These are phyloP conservation scores for Micronycteris hirsuta DNA, from an alignment of 2,113 vertebrate genomes.

Conservation along the genomic window DNA sequence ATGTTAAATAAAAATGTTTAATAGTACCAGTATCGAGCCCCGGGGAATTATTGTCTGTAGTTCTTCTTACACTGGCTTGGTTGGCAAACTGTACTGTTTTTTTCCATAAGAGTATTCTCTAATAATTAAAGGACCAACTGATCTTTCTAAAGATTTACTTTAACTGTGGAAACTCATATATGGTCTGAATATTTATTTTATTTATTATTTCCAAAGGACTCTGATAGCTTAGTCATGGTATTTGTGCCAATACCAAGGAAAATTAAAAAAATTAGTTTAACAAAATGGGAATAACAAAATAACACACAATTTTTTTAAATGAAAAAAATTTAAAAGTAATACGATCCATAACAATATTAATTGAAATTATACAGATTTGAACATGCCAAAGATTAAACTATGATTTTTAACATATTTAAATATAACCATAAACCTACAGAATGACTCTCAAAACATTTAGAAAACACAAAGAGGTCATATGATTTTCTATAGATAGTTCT, in stretches of 20 bases:
- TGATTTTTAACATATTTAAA: background rate
- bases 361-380: background rate
- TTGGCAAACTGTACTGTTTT: background rate
- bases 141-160: background rate
- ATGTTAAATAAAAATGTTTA: slow-evolving; percentile 26
- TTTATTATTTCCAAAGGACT: background rate
- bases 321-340: background rate
- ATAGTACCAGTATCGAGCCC: background rate
- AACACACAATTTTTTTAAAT: background rate
- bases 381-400: background rate
- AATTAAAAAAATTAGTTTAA: background rate
- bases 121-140: background rate
- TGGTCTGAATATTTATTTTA: background rate
- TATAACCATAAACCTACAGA: background rate
- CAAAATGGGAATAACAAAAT: background rate
- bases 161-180: background rate
- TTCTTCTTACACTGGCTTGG: background rate
- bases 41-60: background rate
- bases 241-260: background rate
- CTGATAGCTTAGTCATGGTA: background rate
- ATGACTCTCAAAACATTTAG: background rate
- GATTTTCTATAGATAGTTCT: background rate
- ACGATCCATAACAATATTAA: background rate
- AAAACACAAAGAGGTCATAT: background rate
- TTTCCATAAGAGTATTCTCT: background rate